phyloP scores from a whole-genome alignment of 2,888 invertebrate species.

The Portevinia maculata region DNA sequence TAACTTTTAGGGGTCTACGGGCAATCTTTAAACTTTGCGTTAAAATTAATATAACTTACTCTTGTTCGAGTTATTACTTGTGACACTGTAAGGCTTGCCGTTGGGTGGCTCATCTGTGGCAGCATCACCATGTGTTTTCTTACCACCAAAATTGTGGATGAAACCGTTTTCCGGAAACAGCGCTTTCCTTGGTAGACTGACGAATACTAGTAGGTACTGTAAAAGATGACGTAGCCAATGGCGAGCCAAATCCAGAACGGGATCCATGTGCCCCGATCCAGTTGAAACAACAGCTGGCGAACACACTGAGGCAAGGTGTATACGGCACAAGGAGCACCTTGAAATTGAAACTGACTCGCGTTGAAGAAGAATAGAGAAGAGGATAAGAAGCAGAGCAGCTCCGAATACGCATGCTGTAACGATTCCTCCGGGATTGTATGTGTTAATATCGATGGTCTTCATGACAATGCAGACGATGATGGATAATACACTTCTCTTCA shows the following conservation, averaged over 20 bases:
- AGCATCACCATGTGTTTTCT: slow-evolving; percentile 45
- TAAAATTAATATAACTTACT: no score
- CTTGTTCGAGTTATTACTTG: slow-evolving; percentile 9
- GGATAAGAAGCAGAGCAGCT: slow-evolving; percentile 84
- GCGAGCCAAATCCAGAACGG: slow-evolving; percentile 93
- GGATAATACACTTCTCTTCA: slow-evolving; percentile 84
- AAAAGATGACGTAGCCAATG: slow-evolving; percentile 93
- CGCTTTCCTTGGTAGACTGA: slow-evolving; percentile 87
- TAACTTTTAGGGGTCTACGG: no score
- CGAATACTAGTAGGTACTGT: slow-evolving; percentile 92
- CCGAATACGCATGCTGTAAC: slow-evolving; percentile 83
- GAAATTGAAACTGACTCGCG: slow-evolving; percentile 89
- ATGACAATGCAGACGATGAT: slow-evolving; percentile 79
- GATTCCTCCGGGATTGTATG: slow-evolving; percentile 79
- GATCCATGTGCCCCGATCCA: slow-evolving; percentile 93
- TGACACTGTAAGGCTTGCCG: slow-evolving; percentile 47
- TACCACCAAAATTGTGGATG: slow-evolving; percentile 4
- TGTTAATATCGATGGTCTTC: slow-evolving; percentile 75
- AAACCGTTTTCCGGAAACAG: slow-evolving; percentile 14
- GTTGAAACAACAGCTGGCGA: slow-evolving; percentile 94
- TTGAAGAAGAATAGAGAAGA: slow-evolving; percentile 87
- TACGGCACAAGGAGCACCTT: slow-evolving; percentile 93
- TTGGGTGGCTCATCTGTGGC: slow-evolving; percentile 52
- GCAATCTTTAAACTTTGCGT: no score
- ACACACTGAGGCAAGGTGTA: slow-evolving; percentile 92